Evolutionary conservation across 2,888 invertebrate species (phyloP).

Genomic region (Julus scandinavius): DNA sequence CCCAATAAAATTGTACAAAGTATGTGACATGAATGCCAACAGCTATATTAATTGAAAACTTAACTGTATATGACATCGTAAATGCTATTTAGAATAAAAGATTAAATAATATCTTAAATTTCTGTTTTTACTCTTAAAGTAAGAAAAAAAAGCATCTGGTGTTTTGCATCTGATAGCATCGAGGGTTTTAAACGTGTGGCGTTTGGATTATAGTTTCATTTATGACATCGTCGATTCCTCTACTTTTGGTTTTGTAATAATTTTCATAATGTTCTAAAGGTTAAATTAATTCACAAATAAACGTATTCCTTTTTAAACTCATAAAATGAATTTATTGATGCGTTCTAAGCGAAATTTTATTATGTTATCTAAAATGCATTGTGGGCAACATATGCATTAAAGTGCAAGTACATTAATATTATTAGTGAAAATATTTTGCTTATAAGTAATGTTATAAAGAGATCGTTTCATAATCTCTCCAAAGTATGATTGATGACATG

Average conservation of each 20-base stretch:
- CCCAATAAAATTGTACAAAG: no score
- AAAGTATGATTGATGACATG: not conserved
- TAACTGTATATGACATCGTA: no score
- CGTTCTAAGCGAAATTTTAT: not conserved
- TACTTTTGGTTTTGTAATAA: not conserved
- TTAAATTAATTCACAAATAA: slow-evolving; percentile 31
- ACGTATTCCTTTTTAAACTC: not conserved
- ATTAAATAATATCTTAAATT: not conserved
- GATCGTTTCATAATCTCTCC: slow-evolving; percentile 23
- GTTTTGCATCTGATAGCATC: not conserved
- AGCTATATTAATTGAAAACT: no score
- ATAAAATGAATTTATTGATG: not conserved
- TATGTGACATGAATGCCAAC: no score
- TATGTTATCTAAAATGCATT: not conserved
- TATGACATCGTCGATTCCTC: not conserved
- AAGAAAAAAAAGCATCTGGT: no score
- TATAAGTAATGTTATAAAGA: not conserved
- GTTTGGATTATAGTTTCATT: not conserved
- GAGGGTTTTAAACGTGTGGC: not conserved
- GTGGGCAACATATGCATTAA: not conserved
- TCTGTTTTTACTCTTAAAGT: not conserved
- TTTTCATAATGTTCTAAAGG: not conserved
- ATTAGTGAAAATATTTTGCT: not conserved
- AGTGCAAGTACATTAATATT: not conserved
- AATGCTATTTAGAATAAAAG: not conserved